Evolutionary conservation across 2,888 invertebrate species (phyloP), one percentile per base, ranked within the genome.

Genomic region (Caenorhabditis sp.): DNA sequence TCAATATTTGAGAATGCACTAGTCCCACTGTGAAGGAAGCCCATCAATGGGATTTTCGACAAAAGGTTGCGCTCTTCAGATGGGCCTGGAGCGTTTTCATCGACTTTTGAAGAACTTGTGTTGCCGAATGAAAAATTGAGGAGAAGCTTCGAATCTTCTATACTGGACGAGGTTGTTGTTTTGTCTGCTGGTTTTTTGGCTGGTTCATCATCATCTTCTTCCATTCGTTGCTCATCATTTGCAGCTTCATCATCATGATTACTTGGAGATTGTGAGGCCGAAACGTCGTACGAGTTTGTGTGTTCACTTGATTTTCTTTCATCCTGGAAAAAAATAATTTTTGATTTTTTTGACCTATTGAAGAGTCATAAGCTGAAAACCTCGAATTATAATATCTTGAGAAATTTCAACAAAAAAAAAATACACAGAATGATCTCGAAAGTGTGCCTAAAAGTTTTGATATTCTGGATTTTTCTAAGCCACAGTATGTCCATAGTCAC

Each of bases 241-340:
- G 1, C 21, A 21, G 19, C 51, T 21, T 51, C 21, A 6, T 58
- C 57, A 19, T 72, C 74, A 19, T 68, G 66, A 55, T 72, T 77
- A 58, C 65, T 64, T 6, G 79, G 79, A 10, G 75, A 73, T 53
- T 72, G 75, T 8, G 79, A 77, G 8, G 79, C 75, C 19, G 76
- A 76, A 36, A 69, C 75, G 59, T 79, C 79, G 37, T 79, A 79
- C 5, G 75, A 75, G 36, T 75, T 66, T 17, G 74, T 77, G 62
- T 76, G 72, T 23, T 79, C 75, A 21, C 62, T 62, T 0, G 69
- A 66, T 55, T 70, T 75, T 57, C 72, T 49, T 51, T 60, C 69
- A 19, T 72, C 71, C 76, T 76, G 61, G 21, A 76, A 61, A 23
- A 58, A 6, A 36, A 27, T 57, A 55, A 23, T 10, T 55, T 17